Percentiles rank a stretch among this genome's conserved stretches.
Evolutionary conservation across 2,797 vertebrate genomes (phyloP).

Genomic region (Diceros bicornis): DNA sequence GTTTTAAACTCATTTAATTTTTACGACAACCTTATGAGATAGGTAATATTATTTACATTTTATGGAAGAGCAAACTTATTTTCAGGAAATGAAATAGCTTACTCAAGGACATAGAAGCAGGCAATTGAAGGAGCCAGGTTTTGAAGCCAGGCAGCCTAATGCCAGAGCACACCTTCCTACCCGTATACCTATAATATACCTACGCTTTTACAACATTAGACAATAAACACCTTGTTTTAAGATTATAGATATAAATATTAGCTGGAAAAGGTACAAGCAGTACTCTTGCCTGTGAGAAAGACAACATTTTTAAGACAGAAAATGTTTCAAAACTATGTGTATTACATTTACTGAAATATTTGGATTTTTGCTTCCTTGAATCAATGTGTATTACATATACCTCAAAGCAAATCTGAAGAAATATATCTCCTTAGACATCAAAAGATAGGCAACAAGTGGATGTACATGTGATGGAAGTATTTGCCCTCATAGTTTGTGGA

Average conservation of each 20-base stretch:
- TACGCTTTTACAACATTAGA: not conserved
- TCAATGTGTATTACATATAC: not conserved
- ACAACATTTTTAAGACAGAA: not conserved
- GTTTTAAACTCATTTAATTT: not conserved
- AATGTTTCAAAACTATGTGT: not conserved
- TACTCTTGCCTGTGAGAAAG: slow-evolving; percentile 5
- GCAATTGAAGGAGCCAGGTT: not conserved
- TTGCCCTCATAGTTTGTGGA: not conserved
- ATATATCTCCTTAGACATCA: not conserved
- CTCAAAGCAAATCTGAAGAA: slow-evolving; percentile 48
- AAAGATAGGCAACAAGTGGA: not conserved
- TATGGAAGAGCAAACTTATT: slow-evolving; percentile 14
- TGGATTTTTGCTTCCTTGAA: not conserved
- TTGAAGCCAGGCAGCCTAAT: not conserved
- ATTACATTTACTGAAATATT: slow-evolving; percentile 44
- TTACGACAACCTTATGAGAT: not conserved
- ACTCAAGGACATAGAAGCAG: not conserved
- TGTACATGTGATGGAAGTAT: not conserved
- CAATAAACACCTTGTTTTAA: not conserved
- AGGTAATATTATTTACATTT: not conserved
- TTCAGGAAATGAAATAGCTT: slow-evolving; percentile 17
- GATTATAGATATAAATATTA: slow-evolving; percentile 5
- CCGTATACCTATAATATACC: not conserved
- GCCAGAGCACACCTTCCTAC: not conserved
- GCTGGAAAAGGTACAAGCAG: not conserved